phyloP scores from a whole-genome alignment of 92 coral and sea anemone species.

The Phenganax marumi region DNA sequence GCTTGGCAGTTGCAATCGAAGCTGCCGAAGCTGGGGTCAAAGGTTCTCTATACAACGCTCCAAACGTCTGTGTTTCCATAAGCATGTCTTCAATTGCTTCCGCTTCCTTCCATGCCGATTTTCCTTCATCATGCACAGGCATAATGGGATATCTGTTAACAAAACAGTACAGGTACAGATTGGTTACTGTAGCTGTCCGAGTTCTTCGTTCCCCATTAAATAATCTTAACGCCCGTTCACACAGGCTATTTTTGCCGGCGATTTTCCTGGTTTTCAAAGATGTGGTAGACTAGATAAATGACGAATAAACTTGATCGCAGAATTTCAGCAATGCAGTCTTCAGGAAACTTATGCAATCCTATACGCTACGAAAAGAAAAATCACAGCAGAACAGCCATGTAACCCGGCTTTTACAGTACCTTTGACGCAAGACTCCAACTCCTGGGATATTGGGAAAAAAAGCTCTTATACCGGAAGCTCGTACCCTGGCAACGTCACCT shows the following conservation, averaged over 20 bases:
- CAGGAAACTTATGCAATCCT: no score
- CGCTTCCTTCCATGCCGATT: slow-evolving; percentile 20
- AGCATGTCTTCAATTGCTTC: slow-evolving; percentile 21
- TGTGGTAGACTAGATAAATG: no score
- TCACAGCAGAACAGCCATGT: neutral
- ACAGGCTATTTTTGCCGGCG: no score
- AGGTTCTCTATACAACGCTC: neutral
- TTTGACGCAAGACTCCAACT: slow-evolving; percentile 44
- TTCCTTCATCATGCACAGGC: slow-evolving; percentile 38
- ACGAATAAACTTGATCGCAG: no score
- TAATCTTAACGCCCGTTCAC: no score
- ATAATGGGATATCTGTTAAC: slow-evolving; percentile 15
- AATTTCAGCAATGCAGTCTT: no score
- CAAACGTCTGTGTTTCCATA: slow-evolving; percentile 5
- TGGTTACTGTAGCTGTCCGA: no score
- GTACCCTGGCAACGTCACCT: slow-evolving; percentile 22
- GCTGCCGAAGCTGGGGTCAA: slow-evolving; percentile 8
- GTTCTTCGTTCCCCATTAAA: no score
- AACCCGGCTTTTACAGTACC: neutral
- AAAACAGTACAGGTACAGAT: no score
- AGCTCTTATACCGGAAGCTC: slow-evolving; percentile 46
- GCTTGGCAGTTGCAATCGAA: neutral
- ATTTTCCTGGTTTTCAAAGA: no score
- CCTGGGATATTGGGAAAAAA: slow-evolving; percentile 33
- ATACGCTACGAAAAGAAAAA: neutral